Evolutionary conservation across 2,888 invertebrate species (phyloP).

Genomic region (Callyntrura sp.): DNA sequence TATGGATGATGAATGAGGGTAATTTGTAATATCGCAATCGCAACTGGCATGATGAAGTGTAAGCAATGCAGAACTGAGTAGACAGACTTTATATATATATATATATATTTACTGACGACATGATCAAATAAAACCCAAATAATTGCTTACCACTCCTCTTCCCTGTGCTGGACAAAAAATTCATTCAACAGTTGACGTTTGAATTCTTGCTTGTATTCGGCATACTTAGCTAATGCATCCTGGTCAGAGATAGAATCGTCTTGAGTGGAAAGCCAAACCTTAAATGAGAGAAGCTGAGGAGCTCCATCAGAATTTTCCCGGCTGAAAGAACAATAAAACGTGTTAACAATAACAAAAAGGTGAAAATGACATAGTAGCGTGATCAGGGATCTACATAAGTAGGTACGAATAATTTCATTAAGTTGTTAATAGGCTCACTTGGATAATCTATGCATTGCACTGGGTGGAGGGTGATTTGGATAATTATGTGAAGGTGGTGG

Average conservation of each 20-base stretch:
- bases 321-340: not conserved
- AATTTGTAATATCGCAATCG: too few species aligned
- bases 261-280: constrained; percentile 97
- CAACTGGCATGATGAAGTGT: too few species aligned
- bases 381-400: too few species aligned
- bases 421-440: too few species aligned
- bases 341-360: too few species aligned
- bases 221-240: constrained; percentile 98
- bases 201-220: constrained; percentile 99
- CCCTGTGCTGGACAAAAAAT: constrained; percentile 99
- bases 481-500: constrained; percentile 70
- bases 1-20: not conserved
- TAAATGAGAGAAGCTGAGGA: constrained; percentile 98
- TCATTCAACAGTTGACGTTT: constrained; percentile 98
- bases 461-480: constrained; percentile 68
- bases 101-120: too few species aligned
- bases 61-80: too few species aligned
- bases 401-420: not conserved
- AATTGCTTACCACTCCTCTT: constrained; percentile 98
- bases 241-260: constrained; percentile 99
- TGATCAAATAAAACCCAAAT: too few species aligned
- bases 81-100: too few species aligned
- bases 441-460: constrained; percentile 87
- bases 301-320: constrained; percentile 86
- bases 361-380: too few species aligned